These are phyloP conservation scores for Brachyalestes nurse DNA, from an alignment of 2,797 vertebrate genomes.

Conservation along the genomic window DNA sequence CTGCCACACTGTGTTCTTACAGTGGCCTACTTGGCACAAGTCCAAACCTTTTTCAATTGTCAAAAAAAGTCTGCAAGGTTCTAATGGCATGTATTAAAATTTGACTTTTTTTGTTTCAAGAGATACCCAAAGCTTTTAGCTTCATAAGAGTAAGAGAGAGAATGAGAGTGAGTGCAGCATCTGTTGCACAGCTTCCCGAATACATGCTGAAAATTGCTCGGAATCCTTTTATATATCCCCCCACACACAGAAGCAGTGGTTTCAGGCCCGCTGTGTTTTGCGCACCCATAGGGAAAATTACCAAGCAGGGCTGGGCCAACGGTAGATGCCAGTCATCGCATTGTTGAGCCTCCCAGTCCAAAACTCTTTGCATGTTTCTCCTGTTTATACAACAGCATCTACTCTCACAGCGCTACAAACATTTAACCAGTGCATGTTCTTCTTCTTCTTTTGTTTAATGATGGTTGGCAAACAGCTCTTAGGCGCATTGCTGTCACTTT, in stretches of 20 bases:
- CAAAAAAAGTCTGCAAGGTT: conserved; percentile 42
- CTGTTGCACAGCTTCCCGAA: neutral
- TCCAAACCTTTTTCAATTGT: conserved; percentile 47
- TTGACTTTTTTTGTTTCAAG: conserved; percentile 39
- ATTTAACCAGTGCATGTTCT: too few species aligned
- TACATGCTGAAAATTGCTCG: neutral
- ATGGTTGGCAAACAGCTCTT: too few species aligned
- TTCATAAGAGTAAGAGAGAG: conserved; percentile 21
- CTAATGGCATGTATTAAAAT: conserved; percentile 42
- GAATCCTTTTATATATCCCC: neutral
- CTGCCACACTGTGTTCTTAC: conserved; percentile 44
- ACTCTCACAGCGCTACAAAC: too few species aligned
- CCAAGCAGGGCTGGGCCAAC: too few species aligned
- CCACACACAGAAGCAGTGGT: conserved; percentile 20
- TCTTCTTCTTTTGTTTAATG: too few species aligned
- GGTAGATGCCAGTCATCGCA: too few species aligned
- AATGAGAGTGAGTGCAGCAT: neutral
- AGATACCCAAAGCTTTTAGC: conserved; percentile 43
- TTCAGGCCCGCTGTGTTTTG: conserved; percentile 14
- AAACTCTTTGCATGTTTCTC: too few species aligned
- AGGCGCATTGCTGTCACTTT: too few species aligned
- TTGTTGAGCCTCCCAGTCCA: too few species aligned
- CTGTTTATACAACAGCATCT: too few species aligned
- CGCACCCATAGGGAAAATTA: neutral
- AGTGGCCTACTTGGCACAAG: conserved; percentile 44